A percentile compares a stretch with the other conserved stretches of the same genome.
phyloP scores from a whole-genome alignment of 2,888 invertebrate genomes.

The Diaphora mendica region DNA sequence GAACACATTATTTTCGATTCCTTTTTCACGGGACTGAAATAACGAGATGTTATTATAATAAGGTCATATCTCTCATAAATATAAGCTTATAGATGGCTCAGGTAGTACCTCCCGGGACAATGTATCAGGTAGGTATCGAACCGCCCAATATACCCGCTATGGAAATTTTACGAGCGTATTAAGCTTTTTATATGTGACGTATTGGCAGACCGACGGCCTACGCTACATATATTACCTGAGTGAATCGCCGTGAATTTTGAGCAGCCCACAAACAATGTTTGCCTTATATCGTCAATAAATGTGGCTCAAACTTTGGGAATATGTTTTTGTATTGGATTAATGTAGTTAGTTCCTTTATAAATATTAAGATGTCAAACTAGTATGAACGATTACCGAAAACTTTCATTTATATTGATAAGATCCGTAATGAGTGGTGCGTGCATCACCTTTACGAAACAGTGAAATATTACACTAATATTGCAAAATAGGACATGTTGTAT shows the following conservation, averaged over 20 bases:
- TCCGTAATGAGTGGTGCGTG: no score
- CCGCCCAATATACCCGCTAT: conserved; percentile 43
- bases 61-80: neutral
- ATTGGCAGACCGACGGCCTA: conserved; percentile 29
- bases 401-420: no score
- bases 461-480: no score
- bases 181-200: conserved; percentile 53
- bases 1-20: conserved; percentile 1
- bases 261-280: conserved; percentile 4
- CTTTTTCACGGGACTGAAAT: neutral
- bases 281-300: neutral
- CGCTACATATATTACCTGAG: conserved; percentile 29
- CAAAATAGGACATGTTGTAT: no score
- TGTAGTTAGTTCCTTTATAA: neutral
- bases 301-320: neutral
- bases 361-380: neutral
- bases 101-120: conserved; percentile 18
- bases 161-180: conserved; percentile 56
- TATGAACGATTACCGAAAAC: no score
- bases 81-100: neutral
- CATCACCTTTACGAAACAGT: no score
- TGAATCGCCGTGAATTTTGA: conserved; percentile 35
- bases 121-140: conserved; percentile 33
- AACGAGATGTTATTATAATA: conserved; percentile 3
- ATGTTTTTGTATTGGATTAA: neutral